These are phyloP conservation scores for Euthynnus affinis DNA, from an alignment of 2,797 vertebrate genomes.

Conservation along the genomic window DNA sequence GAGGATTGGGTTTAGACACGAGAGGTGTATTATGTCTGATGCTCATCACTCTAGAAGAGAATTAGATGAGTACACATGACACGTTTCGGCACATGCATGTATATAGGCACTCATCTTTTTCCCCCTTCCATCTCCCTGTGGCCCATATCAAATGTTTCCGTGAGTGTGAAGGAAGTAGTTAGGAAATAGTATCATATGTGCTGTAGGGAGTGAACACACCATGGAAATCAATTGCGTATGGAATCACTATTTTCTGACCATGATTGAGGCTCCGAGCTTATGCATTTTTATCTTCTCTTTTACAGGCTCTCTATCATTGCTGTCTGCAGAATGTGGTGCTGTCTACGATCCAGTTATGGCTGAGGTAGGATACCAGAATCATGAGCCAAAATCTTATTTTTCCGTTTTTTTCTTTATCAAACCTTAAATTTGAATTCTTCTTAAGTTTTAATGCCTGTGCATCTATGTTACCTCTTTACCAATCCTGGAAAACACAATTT, in stretches of 20 bases:
- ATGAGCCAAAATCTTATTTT: not conserved
- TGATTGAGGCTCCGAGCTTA: slow-evolving; percentile 78
- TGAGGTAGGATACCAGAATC: slow-evolving; percentile 72
- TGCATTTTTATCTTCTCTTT: slow-evolving; percentile 81
- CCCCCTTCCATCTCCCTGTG: slow-evolving; percentile 31
- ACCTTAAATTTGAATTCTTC: no score
- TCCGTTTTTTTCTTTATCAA: no score
- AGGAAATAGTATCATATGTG: slow-evolving; percentile 56
- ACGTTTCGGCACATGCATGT: slow-evolving; percentile 34
- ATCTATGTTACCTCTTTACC: no score
- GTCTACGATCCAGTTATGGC: slow-evolving; percentile 54
- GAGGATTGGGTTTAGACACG: slow-evolving; percentile 26
- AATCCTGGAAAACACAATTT: no score
- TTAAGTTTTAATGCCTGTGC: no score
- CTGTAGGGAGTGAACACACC: slow-evolving; percentile 52
- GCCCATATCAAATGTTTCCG: slow-evolving; percentile 62
- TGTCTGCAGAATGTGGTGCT: slow-evolving; percentile 62
- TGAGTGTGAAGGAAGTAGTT: slow-evolving; percentile 59
- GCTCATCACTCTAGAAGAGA: slow-evolving; percentile 34
- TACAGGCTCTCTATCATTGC: slow-evolving; percentile 69
- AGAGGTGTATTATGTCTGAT: slow-evolving; percentile 41
- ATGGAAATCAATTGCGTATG: slow-evolving; percentile 70
- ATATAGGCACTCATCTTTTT: slow-evolving; percentile 28
- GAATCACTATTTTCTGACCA: slow-evolving; percentile 73
- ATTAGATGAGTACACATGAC: slow-evolving; percentile 54